Conservation (phyloP, 2,113 vertebrate species). For the Oncorhynchus masou region DNA sequence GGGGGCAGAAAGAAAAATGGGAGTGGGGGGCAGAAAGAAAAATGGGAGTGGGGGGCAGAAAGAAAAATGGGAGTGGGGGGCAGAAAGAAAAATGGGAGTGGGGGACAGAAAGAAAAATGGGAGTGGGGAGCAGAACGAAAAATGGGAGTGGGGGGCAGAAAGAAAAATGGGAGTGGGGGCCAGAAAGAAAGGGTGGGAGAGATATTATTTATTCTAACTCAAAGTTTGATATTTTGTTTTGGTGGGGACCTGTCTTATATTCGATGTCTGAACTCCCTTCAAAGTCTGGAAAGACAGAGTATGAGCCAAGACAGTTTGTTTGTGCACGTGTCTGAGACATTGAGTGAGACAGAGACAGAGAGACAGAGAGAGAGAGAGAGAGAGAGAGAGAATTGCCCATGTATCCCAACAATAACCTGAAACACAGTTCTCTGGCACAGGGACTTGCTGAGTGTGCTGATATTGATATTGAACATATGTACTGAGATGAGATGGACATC, state of each 20-base stretch:
- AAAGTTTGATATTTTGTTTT: constrained; percentile 51
- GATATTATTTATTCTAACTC: constrained; percentile 52
- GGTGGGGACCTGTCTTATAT: constrained; percentile 54
- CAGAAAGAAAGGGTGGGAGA: constrained; percentile 21
- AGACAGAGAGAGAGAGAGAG: background rate
- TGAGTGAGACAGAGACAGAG: constrained; percentile 48
- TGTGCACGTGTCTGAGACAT: constrained; percentile 71
- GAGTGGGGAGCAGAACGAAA: constrained; percentile 9
- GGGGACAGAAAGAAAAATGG: constrained; percentile 22
- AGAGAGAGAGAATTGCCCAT: constrained; percentile 41
- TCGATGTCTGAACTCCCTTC: constrained; percentile 46
- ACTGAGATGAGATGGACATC: constrained; percentile 33
- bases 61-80: constrained; percentile 31
- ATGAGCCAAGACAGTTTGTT: constrained; percentile 36
- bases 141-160: too few relatives aligned
- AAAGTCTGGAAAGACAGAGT: constrained; percentile 49
- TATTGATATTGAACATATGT: constrained; percentile 43
- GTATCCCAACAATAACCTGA: too few relatives aligned
- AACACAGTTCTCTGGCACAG: constrained; percentile 39
- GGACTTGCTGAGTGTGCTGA: constrained; percentile 45
- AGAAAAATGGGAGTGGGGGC: constrained; percentile 32
- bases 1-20: constrained; percentile 23
- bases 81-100: background rate
- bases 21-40: constrained; percentile 10
- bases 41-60: too few relatives aligned